Base-by-base conservation (phyloP, 2,888 invertebrate genomes). In the Sericinus montela region DNA sequence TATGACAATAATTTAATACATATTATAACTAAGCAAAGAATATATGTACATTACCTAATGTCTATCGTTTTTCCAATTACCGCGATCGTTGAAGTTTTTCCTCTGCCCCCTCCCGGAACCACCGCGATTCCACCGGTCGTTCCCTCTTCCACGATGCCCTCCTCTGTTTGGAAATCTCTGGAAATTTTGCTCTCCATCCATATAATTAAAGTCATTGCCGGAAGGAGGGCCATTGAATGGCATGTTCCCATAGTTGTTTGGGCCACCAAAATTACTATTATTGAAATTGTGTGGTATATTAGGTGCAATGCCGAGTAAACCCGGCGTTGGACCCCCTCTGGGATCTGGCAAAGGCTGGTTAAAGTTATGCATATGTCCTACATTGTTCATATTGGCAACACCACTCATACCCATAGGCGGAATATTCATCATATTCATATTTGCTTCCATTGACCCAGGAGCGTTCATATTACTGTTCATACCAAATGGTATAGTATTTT, bases 221-320 rank as follows among this genome's bases (percentile, higher is more conserved):
- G 75, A 67, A 37, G 79, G 80, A 7, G 80, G 78, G n/a, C 83
- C 84, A 51, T 84, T 86, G 49, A 73, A 89, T 19, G 79, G 80
- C 80, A 85, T 80, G 55, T 80, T 84, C 25, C 78, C 80, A 56
- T 78, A 88, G 62, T 80, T 87, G 62, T 80, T 82, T 16, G 81
- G 78, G 13, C 73, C 78, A 45, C 77, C 77, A 60, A 78, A 86
- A 51, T 76, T 78, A 47, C 68, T 71, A 49, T 69, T 75, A 64
- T 83, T 86, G 52, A 83, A 87, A 63, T 86, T 89, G 60, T 89
- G 90, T 7, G 89, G 89, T 35, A 90, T 82, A 53, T 88, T 89
- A 23, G 90, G 90, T 35, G 90, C 88, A 64, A 92, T 90, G 9
- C 91, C 91, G 57, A 92, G 72, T 23, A 92, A 67, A 0, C 92